phyloP scores from a whole-genome alignment of 2,113 vertebrate species.

The Saimiri boliviensis region DNA sequence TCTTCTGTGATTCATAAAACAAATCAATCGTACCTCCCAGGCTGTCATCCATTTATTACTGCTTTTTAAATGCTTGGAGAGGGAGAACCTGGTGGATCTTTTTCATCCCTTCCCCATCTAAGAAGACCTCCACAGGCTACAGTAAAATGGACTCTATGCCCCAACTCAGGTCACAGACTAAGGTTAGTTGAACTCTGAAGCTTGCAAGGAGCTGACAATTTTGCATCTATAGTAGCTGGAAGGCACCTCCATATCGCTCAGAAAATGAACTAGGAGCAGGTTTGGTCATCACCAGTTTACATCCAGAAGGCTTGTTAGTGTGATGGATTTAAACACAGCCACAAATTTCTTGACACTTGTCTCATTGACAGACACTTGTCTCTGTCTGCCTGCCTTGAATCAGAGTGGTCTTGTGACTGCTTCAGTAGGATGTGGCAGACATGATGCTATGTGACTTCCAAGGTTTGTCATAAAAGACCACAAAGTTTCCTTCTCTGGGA shows the following conservation, averaged over 20 bases:
- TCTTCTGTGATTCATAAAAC: slow-evolving; percentile 87
- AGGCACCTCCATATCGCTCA: neutral
- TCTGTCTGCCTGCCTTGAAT: neutral
- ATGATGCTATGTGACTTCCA: neutral
- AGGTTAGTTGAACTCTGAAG: neutral
- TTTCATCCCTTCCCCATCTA: slow-evolving; percentile 54
- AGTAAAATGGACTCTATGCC: neutral
- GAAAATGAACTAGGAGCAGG: no score
- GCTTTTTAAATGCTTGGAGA: slow-evolving; percentile 79
- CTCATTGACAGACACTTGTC: neutral
- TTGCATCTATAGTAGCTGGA: neutral
- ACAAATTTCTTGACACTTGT: neutral
- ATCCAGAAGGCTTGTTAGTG: neutral
- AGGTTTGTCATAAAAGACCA: neutral
- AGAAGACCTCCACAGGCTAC: neutral
- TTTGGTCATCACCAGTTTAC: neutral
- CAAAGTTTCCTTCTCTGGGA: neutral
- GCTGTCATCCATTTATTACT: slow-evolving; percentile 85
- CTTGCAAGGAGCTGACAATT: neutral
- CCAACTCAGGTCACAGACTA: neutral
- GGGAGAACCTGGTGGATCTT: slow-evolving; percentile 43
- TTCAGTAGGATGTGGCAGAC: neutral
- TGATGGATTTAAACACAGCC: neutral
- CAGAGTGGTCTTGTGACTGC: neutral
- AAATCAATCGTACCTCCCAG: slow-evolving; percentile 86